phyloP scores from a whole-genome alignment of 2,888 invertebrate genomes.

The Branchipolynoe longqiensis region DNA sequence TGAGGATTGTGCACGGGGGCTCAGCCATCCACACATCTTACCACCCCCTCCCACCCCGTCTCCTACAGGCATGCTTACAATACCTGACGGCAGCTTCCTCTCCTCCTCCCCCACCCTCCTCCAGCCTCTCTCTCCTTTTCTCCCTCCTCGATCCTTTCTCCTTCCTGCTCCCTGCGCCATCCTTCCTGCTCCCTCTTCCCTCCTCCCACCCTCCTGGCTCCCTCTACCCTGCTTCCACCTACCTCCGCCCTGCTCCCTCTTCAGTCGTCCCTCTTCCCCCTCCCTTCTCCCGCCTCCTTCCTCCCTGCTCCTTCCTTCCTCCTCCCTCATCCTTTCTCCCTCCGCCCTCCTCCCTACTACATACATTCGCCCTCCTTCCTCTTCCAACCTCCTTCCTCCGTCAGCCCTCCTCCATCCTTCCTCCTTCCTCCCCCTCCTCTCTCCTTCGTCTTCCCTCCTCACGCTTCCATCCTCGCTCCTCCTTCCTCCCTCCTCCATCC shows the following conservation, averaged over 20 bases:
- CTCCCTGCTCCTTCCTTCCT: background rate
- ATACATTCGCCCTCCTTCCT: background rate
- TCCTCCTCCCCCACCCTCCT: background rate
- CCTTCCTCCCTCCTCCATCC: background rate
- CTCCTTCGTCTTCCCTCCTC: background rate
- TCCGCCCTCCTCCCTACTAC: background rate
- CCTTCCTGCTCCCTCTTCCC: background rate
- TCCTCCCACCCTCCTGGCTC: background rate
- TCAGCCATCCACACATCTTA: background rate
- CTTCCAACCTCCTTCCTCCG: background rate
- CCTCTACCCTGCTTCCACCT: background rate
- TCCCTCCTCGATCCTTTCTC: background rate
- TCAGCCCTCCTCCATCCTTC: background rate
- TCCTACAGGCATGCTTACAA: too few relatives aligned
- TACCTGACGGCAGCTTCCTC: too few relatives aligned
- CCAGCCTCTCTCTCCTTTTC: background rate
- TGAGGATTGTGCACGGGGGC: background rate
- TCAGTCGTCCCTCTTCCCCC: background rate
- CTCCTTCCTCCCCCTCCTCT: constrained; percentile 12
- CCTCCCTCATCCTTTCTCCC: background rate
- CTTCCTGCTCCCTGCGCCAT: background rate
- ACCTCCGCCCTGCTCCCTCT: background rate
- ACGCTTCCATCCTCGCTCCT: background rate
- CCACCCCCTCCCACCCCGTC: background rate
- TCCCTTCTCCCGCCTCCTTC: constrained; percentile 1